Conservation (phyloP, 2,888 invertebrate genomes). For the Nomada ruficornis region DNA sequence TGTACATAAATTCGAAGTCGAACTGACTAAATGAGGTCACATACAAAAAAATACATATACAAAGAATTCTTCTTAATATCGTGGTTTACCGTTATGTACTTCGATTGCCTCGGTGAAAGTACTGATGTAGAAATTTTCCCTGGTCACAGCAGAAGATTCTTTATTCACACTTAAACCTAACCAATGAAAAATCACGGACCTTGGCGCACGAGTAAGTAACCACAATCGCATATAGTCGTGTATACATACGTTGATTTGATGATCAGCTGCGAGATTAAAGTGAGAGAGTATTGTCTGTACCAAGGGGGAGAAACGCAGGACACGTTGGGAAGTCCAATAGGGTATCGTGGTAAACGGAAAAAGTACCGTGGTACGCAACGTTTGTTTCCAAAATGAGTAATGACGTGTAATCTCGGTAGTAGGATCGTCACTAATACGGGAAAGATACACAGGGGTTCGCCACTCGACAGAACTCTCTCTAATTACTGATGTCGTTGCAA, state of each 20-base stretch:
- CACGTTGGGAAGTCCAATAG: background rate
- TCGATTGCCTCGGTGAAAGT: constrained; percentile 41
- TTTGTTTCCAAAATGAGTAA: constrained; percentile 26
- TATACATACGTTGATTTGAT: background rate
- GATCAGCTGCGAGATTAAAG: constrained; percentile 3
- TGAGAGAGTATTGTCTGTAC: background rate
- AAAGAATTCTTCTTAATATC: constrained; percentile 39
- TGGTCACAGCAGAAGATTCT: background rate
- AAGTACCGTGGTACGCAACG: background rate
- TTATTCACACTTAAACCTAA: constrained; percentile 25
- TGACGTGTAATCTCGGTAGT: constrained; percentile 22
- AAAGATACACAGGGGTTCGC: constrained; percentile 26
- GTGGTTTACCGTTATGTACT: constrained; percentile 46
- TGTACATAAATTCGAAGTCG: constrained; percentile 1
- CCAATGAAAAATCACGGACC: constrained; percentile 28
- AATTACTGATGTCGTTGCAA: background rate
- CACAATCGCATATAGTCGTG: constrained; percentile 2
- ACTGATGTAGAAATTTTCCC: constrained; percentile 31
- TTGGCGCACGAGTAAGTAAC: constrained; percentile 36
- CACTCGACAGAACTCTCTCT: background rate
- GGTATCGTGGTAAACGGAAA: background rate
- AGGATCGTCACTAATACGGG: constrained; percentile 13
- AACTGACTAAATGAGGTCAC: constrained; percentile 30
- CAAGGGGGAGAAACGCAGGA: background rate
- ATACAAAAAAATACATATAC: constrained; percentile 33